Conservation (phyloP, 2,113 vertebrate genomes). For the Cnemophilus loriae region DNA sequence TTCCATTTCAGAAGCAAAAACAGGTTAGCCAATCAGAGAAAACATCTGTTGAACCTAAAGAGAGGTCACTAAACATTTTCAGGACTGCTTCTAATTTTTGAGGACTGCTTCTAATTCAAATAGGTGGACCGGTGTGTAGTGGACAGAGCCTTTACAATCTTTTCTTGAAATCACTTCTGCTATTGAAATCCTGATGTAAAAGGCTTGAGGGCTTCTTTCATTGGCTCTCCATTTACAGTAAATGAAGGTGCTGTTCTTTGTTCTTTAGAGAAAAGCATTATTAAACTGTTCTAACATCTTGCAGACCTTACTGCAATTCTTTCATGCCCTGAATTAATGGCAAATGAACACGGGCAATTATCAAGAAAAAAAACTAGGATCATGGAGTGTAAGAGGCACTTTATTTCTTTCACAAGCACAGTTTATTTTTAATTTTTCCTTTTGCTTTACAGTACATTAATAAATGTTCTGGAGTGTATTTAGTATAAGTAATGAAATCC, state of each 20-base stretch:
- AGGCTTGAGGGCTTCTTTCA: background rate
- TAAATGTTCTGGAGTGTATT: slow-evolving; percentile 62
- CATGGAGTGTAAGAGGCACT: slow-evolving; percentile 13
- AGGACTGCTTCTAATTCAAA: background rate
- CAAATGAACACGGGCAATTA: background rate
- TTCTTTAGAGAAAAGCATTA: slow-evolving; percentile 13
- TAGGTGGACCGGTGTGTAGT: too few species aligned
- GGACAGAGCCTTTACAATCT: background rate
- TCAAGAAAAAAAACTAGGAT: background rate
- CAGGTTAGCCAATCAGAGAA: background rate
- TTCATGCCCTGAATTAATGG: slow-evolving; percentile 11
- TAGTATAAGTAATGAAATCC: slow-evolving; percentile 59
- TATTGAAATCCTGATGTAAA: background rate
- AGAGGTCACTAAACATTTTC: background rate
- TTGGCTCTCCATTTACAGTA: background rate
- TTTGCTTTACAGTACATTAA: slow-evolving; percentile 63
- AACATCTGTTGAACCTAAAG: background rate
- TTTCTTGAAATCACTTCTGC: background rate
- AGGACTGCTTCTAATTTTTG: background rate
- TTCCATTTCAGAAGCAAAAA: background rate
- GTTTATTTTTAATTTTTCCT: slow-evolving; percentile 68
- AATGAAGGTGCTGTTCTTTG: background rate
- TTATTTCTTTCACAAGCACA: slow-evolving; percentile 59
- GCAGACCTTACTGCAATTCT: background rate
- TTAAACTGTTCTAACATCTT: slow-evolving; percentile 17